phyloP scores from a whole-genome alignment of 2,113 vertebrate species.

The Mastomys natalensis region DNA sequence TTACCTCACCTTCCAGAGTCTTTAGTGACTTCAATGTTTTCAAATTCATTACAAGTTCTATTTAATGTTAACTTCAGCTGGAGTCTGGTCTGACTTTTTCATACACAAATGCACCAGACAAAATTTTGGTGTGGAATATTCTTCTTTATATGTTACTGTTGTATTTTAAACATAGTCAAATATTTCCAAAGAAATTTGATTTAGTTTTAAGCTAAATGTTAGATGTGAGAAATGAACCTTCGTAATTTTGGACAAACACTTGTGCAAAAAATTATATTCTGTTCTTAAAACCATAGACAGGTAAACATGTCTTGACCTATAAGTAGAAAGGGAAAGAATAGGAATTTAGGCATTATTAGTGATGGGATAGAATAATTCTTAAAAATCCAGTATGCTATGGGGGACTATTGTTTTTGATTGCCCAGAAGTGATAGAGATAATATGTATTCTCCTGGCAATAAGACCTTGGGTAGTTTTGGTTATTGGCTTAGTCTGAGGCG shows the following conservation, averaged over 20 bases:
- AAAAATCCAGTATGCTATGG: neutral
- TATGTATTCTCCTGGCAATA: neutral
- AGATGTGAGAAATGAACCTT: neutral
- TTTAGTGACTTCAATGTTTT: neutral
- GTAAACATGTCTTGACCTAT: neutral
- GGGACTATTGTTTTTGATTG: neutral
- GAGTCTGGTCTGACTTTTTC: neutral
- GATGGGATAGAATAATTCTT: neutral
- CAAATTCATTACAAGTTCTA: neutral
- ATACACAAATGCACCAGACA: neutral
- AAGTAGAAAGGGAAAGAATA: neutral
- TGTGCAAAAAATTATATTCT: neutral
- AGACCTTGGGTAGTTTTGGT: neutral
- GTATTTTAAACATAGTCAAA: conserved; percentile 14
- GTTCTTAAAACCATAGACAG: neutral
- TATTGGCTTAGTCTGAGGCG: neutral
- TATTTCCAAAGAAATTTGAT: neutral
- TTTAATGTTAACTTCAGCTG: neutral
- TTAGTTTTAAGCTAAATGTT: neutral
- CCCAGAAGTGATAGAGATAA: neutral
- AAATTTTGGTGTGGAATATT: neutral
- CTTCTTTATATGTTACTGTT: neutral
- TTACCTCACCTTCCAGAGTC: neutral
- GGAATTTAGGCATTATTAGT: neutral
- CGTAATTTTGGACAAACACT: neutral